A percentile compares a stretch with the other conserved stretches of the same genome.
Conservation (phyloP, 2,797 vertebrate genomes). For the Chlorospingus semifuscus region DNA sequence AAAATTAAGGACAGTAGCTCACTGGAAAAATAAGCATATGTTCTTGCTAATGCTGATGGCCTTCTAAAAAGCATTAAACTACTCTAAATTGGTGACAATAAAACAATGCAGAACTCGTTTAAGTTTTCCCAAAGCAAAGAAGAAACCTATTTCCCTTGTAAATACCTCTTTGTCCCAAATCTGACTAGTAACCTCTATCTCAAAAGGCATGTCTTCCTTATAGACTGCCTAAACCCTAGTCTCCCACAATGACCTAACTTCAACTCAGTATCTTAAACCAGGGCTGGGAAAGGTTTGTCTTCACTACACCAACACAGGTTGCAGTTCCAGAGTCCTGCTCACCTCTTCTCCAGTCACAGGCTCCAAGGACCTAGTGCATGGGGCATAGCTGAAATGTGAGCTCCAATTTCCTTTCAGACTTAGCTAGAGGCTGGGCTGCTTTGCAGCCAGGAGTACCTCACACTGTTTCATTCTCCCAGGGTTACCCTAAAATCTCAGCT, state of each 20-base stretch:
- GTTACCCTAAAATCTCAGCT: neutral
- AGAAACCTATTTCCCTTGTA: slow-evolving; percentile 9
- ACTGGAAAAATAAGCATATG: slow-evolving; percentile 31
- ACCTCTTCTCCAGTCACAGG: neutral
- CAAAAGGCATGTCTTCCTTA: neutral
- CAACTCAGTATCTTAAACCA: neutral
- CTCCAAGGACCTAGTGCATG: neutral
- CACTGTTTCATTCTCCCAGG: neutral
- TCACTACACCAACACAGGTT: rapidly evolving
- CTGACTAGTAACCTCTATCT: neutral
- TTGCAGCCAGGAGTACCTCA: neutral
- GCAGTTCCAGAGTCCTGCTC: neutral
- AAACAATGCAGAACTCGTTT: neutral
- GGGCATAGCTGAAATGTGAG: neutral
- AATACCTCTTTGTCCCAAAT: neutral
- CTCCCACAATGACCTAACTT: neutral
- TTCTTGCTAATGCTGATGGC: slow-evolving; percentile 10
- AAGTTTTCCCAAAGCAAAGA: slow-evolving; percentile 31
- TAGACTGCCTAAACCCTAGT: neutral
- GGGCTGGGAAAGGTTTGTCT: neutral
- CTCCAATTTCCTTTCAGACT: neutral
- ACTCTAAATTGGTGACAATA: neutral
- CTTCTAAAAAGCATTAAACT: slow-evolving; percentile 53
- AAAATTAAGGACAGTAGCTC: slow-evolving; percentile 62
- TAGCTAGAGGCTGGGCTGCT: neutral